Percentiles rank a stretch among this genome's conserved stretches.
Conservation (phyloP, 2,113 vertebrate species). For the Scalopus aquaticus region DNA sequence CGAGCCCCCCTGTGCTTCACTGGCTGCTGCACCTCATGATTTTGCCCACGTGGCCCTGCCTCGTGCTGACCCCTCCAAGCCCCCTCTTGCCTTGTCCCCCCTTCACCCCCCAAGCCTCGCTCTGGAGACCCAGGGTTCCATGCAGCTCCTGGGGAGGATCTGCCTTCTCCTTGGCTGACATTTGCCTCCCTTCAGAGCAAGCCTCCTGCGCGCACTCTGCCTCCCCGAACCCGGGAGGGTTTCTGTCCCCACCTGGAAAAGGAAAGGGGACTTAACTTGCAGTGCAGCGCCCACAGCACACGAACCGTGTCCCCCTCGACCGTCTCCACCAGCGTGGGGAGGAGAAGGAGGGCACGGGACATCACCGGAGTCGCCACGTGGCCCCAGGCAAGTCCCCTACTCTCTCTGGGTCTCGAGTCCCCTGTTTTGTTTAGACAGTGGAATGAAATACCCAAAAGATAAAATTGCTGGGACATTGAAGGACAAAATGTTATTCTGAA, state of each 20-base stretch:
- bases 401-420: not conserved
- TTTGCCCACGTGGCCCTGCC: too few relatives aligned
- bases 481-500: not conserved
- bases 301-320: not conserved
- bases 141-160: not conserved
- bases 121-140: not conserved
- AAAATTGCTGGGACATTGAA: too few relatives aligned
- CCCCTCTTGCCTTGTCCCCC: too few relatives aligned
- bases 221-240: not conserved
- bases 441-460: not conserved
- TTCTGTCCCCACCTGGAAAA: too few relatives aligned
- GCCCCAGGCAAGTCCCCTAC: not conserved
- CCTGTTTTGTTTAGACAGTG: not conserved
- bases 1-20: too few relatives aligned
- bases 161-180: not conserved
- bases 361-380: not conserved
- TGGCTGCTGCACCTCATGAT: too few relatives aligned
- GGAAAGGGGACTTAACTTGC: not conserved
- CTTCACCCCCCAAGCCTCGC: not conserved
- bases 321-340: not conserved
- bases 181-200: not conserved
- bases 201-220: not conserved
- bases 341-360: accelerated
- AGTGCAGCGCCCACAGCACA: too few relatives aligned
- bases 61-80: accelerated